Conservation (phyloP, 2,797 vertebrate species). For the Rhabdophis nuchalis region DNA sequence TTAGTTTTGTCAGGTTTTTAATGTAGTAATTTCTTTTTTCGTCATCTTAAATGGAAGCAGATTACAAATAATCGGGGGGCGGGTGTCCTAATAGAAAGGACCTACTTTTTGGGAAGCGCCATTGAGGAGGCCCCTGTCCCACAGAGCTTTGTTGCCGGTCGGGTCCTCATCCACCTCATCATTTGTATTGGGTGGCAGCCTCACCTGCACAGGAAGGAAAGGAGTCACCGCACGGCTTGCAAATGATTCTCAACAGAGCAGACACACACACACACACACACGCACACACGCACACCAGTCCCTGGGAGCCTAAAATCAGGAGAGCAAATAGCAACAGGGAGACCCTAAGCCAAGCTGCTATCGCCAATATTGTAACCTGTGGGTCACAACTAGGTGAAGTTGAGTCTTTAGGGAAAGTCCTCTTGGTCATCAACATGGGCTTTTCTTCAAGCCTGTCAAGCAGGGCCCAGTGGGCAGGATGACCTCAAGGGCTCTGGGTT, state of each 20-base stretch:
- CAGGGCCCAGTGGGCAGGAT: background rate
- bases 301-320: background rate
- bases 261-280: too few relatives aligned
- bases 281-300: too few relatives aligned
- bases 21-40: background rate
- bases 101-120: constrained; percentile 96
- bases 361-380: background rate
- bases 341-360: background rate
- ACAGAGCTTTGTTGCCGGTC: constrained; percentile 97
- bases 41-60: background rate
- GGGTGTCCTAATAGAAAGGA: background rate
- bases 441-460: background rate
- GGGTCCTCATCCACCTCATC: constrained; percentile 98
- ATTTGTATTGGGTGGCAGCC: constrained; percentile 93
- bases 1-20: background rate
- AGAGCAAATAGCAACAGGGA: background rate
- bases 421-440: background rate
- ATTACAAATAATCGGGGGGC: background rate
- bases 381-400: background rate
- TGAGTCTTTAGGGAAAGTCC: background rate
- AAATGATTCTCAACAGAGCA: background rate
- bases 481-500: background rate
- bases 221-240: background rate
- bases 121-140: constrained; percentile 96
- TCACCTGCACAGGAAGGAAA: constrained; percentile 64